Percentiles rank a stretch among this genome's conserved stretches.
phyloP scores from a whole-genome alignment of 2,888 invertebrate species.

The Pristionchus japonicus region DNA sequence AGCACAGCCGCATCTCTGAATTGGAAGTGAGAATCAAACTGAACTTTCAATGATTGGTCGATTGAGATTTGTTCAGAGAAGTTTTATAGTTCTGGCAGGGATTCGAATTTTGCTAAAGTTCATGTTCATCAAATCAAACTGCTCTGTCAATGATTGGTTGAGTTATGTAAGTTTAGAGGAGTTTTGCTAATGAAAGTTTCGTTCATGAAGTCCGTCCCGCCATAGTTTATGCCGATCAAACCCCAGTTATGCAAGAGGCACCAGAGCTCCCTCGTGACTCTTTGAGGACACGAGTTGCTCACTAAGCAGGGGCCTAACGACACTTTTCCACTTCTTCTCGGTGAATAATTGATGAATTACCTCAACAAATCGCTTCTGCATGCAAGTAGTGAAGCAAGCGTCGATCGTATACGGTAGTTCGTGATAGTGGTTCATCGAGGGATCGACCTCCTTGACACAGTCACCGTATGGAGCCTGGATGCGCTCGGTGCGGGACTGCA shows the following conservation, averaged over 20 bases:
- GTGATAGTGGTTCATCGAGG: not conserved
- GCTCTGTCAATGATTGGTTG: no score
- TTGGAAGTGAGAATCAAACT: not conserved
- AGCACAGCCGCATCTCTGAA: slow-evolving; percentile 41
- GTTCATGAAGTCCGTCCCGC: no score
- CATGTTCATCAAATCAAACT: no score
- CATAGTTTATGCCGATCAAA: not conserved
- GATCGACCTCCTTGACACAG: not conserved
- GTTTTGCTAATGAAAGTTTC: no score
- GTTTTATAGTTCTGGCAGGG: no score
- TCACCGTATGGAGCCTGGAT: slow-evolving; percentile 22
- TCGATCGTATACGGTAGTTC: slow-evolving; percentile 25
- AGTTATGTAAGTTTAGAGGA: no score
- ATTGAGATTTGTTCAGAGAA: no score
- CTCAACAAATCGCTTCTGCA: slow-evolving; percentile 26
- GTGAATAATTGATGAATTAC: slow-evolving; percentile 2
- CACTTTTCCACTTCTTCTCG: not conserved
- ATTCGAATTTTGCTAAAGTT: no score
- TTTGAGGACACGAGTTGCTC: not conserved
- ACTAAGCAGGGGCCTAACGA: not conserved
- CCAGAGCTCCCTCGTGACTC: not conserved
- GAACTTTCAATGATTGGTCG: no score
- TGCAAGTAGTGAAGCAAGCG: not conserved
- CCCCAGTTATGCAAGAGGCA: not conserved
- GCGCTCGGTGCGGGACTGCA: slow-evolving; percentile 17